These are phyloP conservation scores for Eidolon dupreanum DNA, from an alignment of 2,797 vertebrate genomes.

Conservation along the genomic window DNA sequence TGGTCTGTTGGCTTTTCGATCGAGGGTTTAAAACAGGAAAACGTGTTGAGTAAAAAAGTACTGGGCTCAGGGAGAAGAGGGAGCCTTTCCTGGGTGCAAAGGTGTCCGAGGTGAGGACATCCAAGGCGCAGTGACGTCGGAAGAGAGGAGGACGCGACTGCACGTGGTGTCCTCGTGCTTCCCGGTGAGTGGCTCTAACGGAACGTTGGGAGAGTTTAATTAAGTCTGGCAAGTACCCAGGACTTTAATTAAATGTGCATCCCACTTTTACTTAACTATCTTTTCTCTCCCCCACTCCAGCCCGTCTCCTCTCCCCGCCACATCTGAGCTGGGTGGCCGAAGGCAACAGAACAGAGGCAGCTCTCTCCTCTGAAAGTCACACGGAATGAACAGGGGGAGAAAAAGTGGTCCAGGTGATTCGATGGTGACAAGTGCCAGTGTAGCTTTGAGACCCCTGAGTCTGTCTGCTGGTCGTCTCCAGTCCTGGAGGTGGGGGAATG, in stretches of 20 bases:
- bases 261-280: neutral
- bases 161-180: rapidly evolving
- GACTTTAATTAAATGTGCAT: neutral
- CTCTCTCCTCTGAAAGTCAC: neutral
- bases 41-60: no score
- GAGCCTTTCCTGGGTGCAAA: neutral
- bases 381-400: neutral
- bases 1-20: neutral
- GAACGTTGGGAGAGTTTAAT: neutral
- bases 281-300: neutral
- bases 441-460: neutral
- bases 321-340: neutral
- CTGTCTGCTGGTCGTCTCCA: neutral
- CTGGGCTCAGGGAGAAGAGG: neutral
- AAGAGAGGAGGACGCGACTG: neutral
- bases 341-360: neutral
- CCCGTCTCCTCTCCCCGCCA: no score
- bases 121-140: rapidly evolving
- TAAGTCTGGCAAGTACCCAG: neutral
- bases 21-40: neutral
- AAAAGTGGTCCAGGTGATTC: neutral
- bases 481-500: neutral
- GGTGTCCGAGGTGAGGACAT: neutral
- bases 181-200: neutral
- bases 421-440: neutral